Evolutionary conservation across 2,113 vertebrate species (phyloP).

Genomic region (Hippocampus mohnikei): DNA sequence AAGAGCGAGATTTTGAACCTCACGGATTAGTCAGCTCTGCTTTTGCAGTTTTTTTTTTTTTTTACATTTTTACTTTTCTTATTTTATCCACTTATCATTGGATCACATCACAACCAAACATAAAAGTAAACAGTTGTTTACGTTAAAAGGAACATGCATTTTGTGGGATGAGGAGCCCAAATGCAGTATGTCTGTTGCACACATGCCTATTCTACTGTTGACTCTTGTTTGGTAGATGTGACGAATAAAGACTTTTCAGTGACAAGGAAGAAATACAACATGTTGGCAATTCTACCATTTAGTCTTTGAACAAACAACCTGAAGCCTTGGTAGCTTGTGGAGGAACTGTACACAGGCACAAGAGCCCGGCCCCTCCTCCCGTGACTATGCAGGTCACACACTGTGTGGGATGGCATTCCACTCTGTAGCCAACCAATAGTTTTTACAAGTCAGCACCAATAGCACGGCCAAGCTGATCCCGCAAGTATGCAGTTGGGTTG

Average conservation of each 20-base stretch:
- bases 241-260: neutral
- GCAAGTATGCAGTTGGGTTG: neutral
- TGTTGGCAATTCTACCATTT: neutral
- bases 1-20: neutral
- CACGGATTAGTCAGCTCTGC: neutral
- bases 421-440: neutral
- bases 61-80: too few relatives aligned
- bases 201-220: neutral
- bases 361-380: neutral
- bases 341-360: too few relatives aligned
- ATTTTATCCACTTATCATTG: neutral
- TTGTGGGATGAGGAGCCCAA: neutral
- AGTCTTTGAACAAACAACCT: neutral
- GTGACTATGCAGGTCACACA: neutral
- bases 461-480: neutral
- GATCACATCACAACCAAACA: neutral
- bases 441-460: neutral
- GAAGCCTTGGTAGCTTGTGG: neutral
- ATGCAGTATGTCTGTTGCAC: neutral
- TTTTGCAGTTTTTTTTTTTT: too few relatives aligned
- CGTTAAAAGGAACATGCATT: neutral
- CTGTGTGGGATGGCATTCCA: neutral
- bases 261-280: neutral
- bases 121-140: neutral
- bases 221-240: neutral